Evolutionary conservation across 37 sponge, comb jelly and placozoan genomes (phyloP), one percentile per base, ranked within the genome.

Genomic region (Agelas oroides): DNA sequence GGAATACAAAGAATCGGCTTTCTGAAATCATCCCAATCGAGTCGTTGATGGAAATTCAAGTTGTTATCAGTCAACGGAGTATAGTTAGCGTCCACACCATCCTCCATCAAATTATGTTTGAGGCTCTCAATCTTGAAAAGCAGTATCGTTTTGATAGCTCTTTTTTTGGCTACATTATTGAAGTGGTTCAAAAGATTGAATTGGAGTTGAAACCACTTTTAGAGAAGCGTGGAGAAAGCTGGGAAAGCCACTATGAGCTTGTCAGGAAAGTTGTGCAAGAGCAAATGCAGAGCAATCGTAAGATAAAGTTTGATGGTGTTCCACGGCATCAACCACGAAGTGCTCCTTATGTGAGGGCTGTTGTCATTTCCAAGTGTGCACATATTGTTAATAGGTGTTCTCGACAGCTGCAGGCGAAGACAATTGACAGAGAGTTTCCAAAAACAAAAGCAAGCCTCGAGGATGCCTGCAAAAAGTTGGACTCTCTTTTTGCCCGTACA

Each of bases 371-470:
- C 25, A 76, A 81, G 61, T 76, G 76, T 55, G 31, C 69, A 2
- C 27, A 38, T 19, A 19, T n/a, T 20, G 20, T 89, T 39, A 54
- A 62, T 5, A 61, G 53, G 75, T 65, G 57, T 40, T 73, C 24
- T 14, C 61, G 84, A 23, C 84, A 84, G 30, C 52, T 89, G 23
- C 59, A 84, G 15, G 90, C 84, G 15, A 89, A 89, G 73, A 89
- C 90, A 0, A 53, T 75, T 54, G 74, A 84, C 59, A 63, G 58
- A 6, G 84, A 77, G 74, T 89, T 83, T 71, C 17, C 5, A n/a
- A 63, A 78, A 38, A 84, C 73, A 5, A 89, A 89, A 34, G 74
- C 28, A 39, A 57, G 39, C 6, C 58, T 89, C 24, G 15, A 67
- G 27, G 23, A 73, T 65, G 84, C 84, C 0, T 55, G 54, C 27